Conservation (phyloP, 1,140 invertebrate species). For the Diprion similis region DNA sequence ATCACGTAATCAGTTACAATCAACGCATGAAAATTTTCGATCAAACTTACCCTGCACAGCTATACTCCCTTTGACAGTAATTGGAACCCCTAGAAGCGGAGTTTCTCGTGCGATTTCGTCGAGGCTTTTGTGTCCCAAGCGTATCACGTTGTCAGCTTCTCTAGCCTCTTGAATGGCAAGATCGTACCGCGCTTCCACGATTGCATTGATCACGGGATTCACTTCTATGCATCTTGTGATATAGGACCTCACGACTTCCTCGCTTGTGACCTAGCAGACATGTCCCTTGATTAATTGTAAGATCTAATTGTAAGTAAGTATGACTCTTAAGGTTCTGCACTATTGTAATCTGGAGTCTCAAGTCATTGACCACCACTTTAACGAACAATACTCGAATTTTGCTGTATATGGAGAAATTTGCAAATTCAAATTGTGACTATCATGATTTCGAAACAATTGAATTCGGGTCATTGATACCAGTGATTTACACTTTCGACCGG, state of each 20-base stretch:
- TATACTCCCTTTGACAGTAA: conserved; percentile 75
- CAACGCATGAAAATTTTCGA: too few species aligned
- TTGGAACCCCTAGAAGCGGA: conserved; percentile 72
- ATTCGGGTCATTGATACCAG: too few species aligned
- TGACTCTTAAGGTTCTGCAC: neutral
- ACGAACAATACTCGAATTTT: conserved; percentile 28
- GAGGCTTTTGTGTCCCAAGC: conserved; percentile 49
- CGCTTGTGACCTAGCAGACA: conserved; percentile 59
- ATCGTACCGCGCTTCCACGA: conserved; percentile 72
- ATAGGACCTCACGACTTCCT: conserved; percentile 69
- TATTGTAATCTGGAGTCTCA: neutral
- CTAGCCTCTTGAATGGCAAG: conserved; percentile 67
- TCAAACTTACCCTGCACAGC: conserved; percentile 64
- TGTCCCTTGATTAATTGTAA: conserved; percentile 21
- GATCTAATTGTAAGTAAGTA: conserved; percentile 7
- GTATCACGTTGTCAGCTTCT: conserved; percentile 60
- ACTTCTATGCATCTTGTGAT: conserved; percentile 71
- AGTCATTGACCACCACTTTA: neutral
- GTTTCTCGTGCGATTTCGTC: conserved; percentile 61
- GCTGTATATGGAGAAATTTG: conserved; percentile 10
- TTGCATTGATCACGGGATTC: conserved; percentile 73
- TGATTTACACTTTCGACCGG: too few species aligned
- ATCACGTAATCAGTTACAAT: too few species aligned
- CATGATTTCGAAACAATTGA: too few species aligned
- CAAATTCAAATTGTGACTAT: too few species aligned